Base-by-base conservation (phyloP, 2,888 invertebrate species). In the Rhimphoctona megacephalus region DNA sequence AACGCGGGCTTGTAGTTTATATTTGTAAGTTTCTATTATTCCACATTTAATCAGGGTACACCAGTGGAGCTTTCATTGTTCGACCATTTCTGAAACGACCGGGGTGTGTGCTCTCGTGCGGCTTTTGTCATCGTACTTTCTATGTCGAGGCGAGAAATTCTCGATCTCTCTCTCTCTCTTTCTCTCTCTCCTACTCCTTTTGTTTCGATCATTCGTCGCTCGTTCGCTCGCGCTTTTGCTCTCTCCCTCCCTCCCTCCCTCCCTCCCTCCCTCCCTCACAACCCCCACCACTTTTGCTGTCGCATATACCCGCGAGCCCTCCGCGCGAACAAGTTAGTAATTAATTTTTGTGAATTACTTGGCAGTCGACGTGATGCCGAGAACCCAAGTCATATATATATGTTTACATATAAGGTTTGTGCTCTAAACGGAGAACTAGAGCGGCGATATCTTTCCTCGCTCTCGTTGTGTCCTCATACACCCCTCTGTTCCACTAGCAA, bases 291-390 rank as follows among this genome's bases (percentile, higher is more conserved):
- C 52, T 76, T 49, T 72, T 49, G 57, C 52, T 52, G 72, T 80
- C 77, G 70, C 76, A 66, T 83, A 88, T 87, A 88, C 88, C 87
- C 88, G 89, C 88, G 89, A 46, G 46, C 33, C 69, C 84, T 79
- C 77, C 81, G 46, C 80, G 80, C 76, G 90, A 92, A 92, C 93
- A 91, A 92, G 92, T 93, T 92, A 88, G 91, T 93, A 93, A 93
- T 93, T 93, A 93, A 93, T 93, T 93, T 93, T 93, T 93, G 92
- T 91, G 92, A 93, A 93, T 93, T 93, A 92, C 92, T 92, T 93
- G 92, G 90, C 92, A 91, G 91, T 90, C 92, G 92, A 91, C 92
- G 92, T 90, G 91, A 90, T 90, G 92, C 90, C 91, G 89, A 89
- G 90, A 89, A 90, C n/a, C 36, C 33, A n/a, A 82, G 67, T 69